A percentile compares a stretch with the other conserved stretches of the same genome.
Evolutionary conservation across 1,140 invertebrate species (phyloP).

Genomic region (Cydia pomonella): DNA sequence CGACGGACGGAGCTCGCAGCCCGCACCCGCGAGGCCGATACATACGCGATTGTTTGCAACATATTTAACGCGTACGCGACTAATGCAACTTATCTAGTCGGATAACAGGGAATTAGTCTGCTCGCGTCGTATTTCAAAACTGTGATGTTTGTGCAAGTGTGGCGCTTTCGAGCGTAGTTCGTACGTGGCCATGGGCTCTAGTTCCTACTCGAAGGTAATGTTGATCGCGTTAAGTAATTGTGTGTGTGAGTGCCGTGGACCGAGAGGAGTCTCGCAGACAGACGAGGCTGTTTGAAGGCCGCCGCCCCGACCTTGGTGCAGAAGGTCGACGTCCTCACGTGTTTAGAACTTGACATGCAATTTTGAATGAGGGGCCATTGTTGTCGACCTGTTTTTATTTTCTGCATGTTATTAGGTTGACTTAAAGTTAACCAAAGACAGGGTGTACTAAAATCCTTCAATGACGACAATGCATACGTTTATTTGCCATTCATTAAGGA

Average conservation of each 20-base stretch:
- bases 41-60: conserved; percentile 38
- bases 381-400: not conserved
- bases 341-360: conserved; percentile 63
- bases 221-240: conserved; percentile 50
- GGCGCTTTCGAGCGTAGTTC: conserved; percentile 55
- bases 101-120: conserved; percentile 72
- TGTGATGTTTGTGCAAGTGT: conserved; percentile 58
- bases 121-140: conserved; percentile 45
- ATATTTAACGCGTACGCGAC: conserved; percentile 50
- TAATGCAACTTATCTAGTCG: conserved; percentile 66
- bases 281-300: conserved; percentile 77
- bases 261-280: conserved; percentile 59
- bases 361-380: conserved; percentile 40
- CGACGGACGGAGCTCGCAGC: conserved; percentile 69
- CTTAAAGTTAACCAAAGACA: not conserved
- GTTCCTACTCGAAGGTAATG: conserved; percentile 71
- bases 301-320: conserved; percentile 74
- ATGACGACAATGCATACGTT: not conserved
- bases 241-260: conserved; percentile 56
- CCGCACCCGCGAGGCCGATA: conserved; percentile 60
- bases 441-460: not conserved
- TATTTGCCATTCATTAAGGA: not conserved
- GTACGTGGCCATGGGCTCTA: conserved; percentile 71
- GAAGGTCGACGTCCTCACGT: conserved; percentile 73
- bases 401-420: not conserved